phyloP scores from a whole-genome alignment of 2,113 vertebrate genomes.

The Equus quagga region DNA sequence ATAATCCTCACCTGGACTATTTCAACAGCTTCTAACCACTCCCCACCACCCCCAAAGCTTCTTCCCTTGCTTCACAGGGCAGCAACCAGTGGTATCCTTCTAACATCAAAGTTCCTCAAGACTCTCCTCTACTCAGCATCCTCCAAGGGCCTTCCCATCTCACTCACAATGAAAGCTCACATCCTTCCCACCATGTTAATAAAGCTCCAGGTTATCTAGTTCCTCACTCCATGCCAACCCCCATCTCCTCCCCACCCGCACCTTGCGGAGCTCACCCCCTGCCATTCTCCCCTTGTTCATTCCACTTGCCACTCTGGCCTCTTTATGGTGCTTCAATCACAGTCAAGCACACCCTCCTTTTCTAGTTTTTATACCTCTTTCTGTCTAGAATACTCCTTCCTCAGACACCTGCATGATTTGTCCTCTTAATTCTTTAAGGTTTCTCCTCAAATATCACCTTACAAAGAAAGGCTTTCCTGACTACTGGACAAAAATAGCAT shows the following conservation, averaged over 20 bases:
- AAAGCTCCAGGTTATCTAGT: neutral
- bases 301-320: neutral
- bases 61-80: neutral
- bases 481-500: neutral
- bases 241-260: neutral
- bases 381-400: neutral
- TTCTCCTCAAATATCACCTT: neutral
- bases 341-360: neutral
- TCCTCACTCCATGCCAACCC: neutral
- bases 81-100: neutral
- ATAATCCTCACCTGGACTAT: neutral
- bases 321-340: neutral
- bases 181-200: neutral
- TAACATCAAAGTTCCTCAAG: neutral
- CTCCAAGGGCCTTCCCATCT: neutral
- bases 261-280: neutral
- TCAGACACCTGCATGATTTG: neutral
- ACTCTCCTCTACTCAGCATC: neutral
- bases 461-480: neutral
- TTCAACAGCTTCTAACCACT: neutral
- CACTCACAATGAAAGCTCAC: neutral
- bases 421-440: neutral
- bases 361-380: neutral
- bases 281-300: neutral
- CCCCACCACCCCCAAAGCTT: neutral